A percentile compares a stretch with the other conserved stretches of the same genome.
phyloP scores from a whole-genome alignment of 2,113 vertebrate genomes.

The Hippocampus comes region DNA sequence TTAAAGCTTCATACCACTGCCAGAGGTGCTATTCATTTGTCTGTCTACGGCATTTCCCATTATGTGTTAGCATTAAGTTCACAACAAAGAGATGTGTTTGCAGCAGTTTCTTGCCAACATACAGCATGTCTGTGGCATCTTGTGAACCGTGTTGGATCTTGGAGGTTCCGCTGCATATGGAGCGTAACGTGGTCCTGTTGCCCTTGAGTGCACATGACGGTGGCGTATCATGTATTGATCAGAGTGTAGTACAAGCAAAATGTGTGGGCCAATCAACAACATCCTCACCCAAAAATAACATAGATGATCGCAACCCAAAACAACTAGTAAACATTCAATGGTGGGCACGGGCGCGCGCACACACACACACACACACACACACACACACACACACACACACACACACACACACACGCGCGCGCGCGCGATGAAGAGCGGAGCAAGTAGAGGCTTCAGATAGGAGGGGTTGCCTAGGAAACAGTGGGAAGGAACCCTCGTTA shows the following conservation, averaged over 20 bases:
- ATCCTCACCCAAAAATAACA: conserved; percentile 37
- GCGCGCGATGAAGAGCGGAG: conserved; percentile 46
- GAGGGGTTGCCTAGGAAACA: conserved; percentile 73
- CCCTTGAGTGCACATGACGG: neutral
- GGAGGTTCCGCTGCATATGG: too few species aligned
- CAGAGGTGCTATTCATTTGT: too few species aligned
- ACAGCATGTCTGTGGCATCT: too few species aligned
- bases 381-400: conserved; percentile 32
- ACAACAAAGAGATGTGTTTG: too few species aligned
- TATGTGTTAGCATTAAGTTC: too few species aligned
- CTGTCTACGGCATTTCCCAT: too few species aligned
- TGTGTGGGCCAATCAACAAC: conserved; percentile 33
- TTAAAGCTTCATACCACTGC: too few species aligned
- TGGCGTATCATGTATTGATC: neutral
- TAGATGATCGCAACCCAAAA: conserved; percentile 34
- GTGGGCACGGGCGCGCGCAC: conserved; percentile 9
- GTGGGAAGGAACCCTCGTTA: conserved; percentile 68
- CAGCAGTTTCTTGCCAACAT: too few species aligned
- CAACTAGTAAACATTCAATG: conserved; percentile 23
- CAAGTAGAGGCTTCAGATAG: conserved; percentile 60
- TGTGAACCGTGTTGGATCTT: too few species aligned
- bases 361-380: conserved; percentile 25
- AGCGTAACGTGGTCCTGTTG: neutral
- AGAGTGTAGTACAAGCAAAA: neutral
- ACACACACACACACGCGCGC: conserved; percentile 19